Evolutionary conservation across 2,113 vertebrate species (phyloP).

Genomic region (Toxotes jaculatrix): DNA sequence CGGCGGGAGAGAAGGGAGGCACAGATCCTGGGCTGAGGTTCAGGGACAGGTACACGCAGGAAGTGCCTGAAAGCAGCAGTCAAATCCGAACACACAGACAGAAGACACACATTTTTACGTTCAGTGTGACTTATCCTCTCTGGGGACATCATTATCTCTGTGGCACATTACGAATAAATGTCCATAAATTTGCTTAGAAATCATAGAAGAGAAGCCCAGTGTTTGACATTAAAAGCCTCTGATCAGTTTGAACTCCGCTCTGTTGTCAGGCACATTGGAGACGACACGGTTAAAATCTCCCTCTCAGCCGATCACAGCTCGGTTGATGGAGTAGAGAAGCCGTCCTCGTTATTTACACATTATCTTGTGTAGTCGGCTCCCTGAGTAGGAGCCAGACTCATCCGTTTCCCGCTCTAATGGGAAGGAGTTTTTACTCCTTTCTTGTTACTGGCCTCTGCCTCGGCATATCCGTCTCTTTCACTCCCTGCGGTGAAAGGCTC

Average conservation of each 20-base stretch:
- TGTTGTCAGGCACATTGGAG: not conserved
- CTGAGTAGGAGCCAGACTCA: slow-evolving; percentile 30
- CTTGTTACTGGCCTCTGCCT: slow-evolving; percentile 15
- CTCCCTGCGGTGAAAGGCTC: not conserved
- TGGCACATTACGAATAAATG: not conserved
- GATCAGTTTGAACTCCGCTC: not conserved
- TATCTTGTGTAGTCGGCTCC: slow-evolving; percentile 30
- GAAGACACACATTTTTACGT: not conserved
- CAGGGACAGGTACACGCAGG: not conserved
- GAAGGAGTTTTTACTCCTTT: slow-evolving; percentile 22
- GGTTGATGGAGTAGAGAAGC: slow-evolving; percentile 47
- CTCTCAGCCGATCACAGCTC: slow-evolving; percentile 3
- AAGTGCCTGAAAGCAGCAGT: not conserved
- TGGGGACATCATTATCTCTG: not conserved
- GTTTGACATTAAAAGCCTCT: not conserved
- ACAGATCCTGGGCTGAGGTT: too few relatives aligned
- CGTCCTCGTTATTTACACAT: slow-evolving; percentile 58
- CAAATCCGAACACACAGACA: not conserved
- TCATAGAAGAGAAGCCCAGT: not conserved
- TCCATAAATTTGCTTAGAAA: not conserved
- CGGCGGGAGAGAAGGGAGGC: not conserved
- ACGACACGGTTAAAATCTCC: not conserved
- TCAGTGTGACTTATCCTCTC: not conserved
- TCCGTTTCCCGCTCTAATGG: slow-evolving; percentile 42
- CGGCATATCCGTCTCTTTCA: slow-evolving; percentile 34